Evolutionary conservation across 2,113 vertebrate species (phyloP), one percentile per base, ranked within the genome.

Genomic region (Peucedramus taeniatus): DNA sequence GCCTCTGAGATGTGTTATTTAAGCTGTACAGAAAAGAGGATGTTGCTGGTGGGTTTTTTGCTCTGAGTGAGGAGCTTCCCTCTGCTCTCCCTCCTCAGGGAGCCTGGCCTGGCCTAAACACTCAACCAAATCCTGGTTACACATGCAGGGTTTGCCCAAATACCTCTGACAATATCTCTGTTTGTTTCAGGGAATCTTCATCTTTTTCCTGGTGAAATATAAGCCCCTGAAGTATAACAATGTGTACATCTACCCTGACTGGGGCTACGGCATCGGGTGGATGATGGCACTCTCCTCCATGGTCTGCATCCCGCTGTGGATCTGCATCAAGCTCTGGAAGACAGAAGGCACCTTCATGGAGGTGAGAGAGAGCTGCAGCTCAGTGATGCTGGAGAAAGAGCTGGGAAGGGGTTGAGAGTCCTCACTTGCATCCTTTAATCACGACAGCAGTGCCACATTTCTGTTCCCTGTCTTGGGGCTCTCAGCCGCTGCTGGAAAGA

Each of bases 211-310:
- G 96, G 99, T 99, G 95, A 99, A 99, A 87, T 99, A 99, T 96
- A 99, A 99, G 93, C 99, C 99, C 2, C 97, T 99, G 89, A 99
- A 99, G 92, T 99, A 99, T 97, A 99, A 99, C 97, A 99, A 99
- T 0, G 83, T 99, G n/a, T 99, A 99, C 96, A 99, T 97, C 7
- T 99, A 99, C 90, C 99, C 99, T 3, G 97, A 99, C 97, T 99
- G 99, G 99, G 99, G 99, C 89, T 99, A 99, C 0, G 99, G 98
- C 17, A 99, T 99, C 8, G 99, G 99, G n/a, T 99, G 99, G 99
- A 99, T 99, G 97, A 99, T 99, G 99, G 99, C 99, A 0, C 98
- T 99, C 78, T 99, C 99, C 49, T 99, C 99, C 30, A 99, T 99
- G 99, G 96, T 99, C 60, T 99, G 99, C 89, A 99, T 99, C 91